Percentiles rank a stretch among this genome's conserved stretches.
Conservation (phyloP, 2,113 vertebrate species). For the Asarcornis scutulata region DNA sequence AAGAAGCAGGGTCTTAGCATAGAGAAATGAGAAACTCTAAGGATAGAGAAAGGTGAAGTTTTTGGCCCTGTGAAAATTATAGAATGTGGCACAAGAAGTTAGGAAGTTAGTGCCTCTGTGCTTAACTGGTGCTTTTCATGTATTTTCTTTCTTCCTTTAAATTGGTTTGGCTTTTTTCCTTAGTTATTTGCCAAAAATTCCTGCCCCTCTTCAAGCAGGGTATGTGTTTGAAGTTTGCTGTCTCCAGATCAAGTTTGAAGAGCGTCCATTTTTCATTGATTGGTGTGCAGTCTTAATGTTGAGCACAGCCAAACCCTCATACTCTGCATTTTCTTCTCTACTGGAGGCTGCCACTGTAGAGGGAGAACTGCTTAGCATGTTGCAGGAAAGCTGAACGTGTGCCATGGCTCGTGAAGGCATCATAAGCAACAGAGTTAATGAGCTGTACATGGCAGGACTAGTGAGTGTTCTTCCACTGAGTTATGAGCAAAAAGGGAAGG, state of each 20-base stretch:
- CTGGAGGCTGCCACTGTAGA: background rate
- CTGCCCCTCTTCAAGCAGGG: background rate
- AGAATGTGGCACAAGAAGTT: background rate
- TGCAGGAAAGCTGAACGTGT: background rate
- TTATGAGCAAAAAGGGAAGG: background rate
- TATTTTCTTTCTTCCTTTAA: background rate
- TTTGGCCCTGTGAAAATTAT: background rate
- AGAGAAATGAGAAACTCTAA: background rate
- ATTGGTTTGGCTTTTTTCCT: background rate
- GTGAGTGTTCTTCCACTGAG: background rate
- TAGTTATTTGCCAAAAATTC: background rate
- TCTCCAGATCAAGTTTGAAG: background rate
- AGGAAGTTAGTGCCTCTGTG: background rate
- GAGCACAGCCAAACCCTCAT: background rate
- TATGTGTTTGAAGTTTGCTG: background rate
- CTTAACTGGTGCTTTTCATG: background rate
- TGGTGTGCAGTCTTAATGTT: background rate
- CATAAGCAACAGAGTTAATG: background rate
- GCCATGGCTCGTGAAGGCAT: background rate
- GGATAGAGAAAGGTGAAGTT: background rate
- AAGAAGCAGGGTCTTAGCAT: background rate
- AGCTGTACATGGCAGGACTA: background rate
- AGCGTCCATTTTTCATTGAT: background rate
- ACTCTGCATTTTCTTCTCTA: background rate
- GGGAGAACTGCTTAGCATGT: background rate